A percentile compares a stretch with the other conserved stretches of the same genome.
phyloP scores from a whole-genome alignment of 2,113 vertebrate species.

The Pygoscelis adeliae region DNA sequence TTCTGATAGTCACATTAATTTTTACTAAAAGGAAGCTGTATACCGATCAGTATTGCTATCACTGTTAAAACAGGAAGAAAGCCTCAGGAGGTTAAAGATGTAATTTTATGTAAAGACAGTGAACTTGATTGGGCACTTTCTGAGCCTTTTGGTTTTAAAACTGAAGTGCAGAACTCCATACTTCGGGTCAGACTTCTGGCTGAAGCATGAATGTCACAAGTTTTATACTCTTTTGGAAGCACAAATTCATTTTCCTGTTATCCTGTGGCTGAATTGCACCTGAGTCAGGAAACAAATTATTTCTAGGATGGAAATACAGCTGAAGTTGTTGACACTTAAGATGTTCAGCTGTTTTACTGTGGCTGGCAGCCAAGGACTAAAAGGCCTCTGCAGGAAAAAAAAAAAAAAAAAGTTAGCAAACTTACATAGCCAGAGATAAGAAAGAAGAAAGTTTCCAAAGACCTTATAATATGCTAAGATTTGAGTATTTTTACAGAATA shows the following conservation, averaged over 20 bases:
- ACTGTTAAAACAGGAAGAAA: neutral
- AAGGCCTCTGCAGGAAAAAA: neutral
- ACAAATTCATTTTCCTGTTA: constrained; percentile 37
- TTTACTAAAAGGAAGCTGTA: neutral
- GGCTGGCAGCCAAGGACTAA: constrained; percentile 10
- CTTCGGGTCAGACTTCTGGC: neutral
- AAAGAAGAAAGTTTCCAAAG: neutral
- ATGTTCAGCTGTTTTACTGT: constrained; percentile 28
- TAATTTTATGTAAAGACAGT: neutral
- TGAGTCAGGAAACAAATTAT: constrained; percentile 39
- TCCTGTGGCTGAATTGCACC: neutral
- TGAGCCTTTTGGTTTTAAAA: neutral
- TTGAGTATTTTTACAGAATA: neutral
- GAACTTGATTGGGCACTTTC: neutral
- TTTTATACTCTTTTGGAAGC: neutral
- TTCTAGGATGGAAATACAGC: constrained; percentile 44
- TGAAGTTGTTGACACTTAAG: constrained; percentile 47
- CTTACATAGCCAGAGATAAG: neutral
- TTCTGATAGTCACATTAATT: neutral
- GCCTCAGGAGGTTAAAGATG: neutral
- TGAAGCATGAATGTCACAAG: neutral
- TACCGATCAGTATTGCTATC: neutral
- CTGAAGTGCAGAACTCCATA: neutral
- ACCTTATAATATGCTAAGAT: neutral
- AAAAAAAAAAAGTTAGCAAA: neutral